A percentile compares a stretch with the other conserved stretches of the same genome.
These are phyloP conservation scores for Cataglyphis cursor DNA, from an alignment of 2,888 invertebrate species.

Conservation along the genomic window DNA sequence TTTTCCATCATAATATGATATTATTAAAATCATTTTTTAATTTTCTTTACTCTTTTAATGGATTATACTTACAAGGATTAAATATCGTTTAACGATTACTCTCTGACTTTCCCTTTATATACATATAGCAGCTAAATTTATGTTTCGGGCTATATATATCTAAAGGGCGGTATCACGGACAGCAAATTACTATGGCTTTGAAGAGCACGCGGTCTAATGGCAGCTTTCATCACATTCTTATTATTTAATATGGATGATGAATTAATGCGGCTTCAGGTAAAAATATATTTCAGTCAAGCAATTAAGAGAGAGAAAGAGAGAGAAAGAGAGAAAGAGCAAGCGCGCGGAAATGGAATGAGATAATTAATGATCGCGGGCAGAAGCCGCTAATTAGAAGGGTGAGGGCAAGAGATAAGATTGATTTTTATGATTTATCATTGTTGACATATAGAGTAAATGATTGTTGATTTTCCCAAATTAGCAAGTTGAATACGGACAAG, in stretches of 20 bases:
- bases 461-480: conserved; percentile 49
- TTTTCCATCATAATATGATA: neutral
- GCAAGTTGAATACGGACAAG: neutral
- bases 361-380: conserved; percentile 48
- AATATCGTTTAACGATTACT: neutral
- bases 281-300: conserved; percentile 47
- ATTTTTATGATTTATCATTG: conserved; percentile 47
- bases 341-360: conserved; percentile 32
- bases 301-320: conserved; percentile 2
- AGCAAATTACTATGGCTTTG: conserved; percentile 27
- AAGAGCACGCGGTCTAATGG: conserved; percentile 27
- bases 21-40: neutral
- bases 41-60: neutral
- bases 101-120: neutral
- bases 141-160: neutral
- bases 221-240: conserved; percentile 41
- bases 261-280: conserved; percentile 48
- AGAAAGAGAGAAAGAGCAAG: too few species aligned
- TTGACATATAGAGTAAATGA: conserved; percentile 7
- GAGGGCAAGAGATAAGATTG: conserved; percentile 37
- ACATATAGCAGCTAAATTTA: neutral
- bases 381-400: conserved; percentile 40
- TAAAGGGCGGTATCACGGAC: neutral
- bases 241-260: conserved; percentile 49
- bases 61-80: neutral